These are phyloP conservation scores for Alfaro cultratus DNA, from an alignment of 2,797 vertebrate genomes.

Conservation along the genomic window DNA sequence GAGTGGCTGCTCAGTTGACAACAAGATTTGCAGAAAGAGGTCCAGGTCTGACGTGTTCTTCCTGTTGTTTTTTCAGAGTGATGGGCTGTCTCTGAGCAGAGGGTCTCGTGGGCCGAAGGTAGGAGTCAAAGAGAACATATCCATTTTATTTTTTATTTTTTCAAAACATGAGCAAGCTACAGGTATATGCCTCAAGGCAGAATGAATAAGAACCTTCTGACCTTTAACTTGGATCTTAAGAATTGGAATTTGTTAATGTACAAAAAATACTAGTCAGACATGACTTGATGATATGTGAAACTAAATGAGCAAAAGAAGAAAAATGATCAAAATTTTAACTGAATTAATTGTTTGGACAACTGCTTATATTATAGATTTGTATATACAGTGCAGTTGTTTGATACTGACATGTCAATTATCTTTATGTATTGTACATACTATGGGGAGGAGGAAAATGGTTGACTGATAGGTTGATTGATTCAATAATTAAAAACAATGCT, in stretches of 20 bases:
- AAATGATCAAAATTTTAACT: not conserved
- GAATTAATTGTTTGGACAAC: not conserved
- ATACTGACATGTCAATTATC: not conserved
- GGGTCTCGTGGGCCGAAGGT: slow-evolving; percentile 97
- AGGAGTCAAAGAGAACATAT: slow-evolving; percentile 39
- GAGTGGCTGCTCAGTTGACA: slow-evolving; percentile 27
- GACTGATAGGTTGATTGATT: not conserved
- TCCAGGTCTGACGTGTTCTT: slow-evolving; percentile 31
- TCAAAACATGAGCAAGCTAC: not conserved
- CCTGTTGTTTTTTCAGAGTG: slow-evolving; percentile 80
- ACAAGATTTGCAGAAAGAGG: slow-evolving; percentile 49
- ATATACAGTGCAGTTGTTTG: not conserved
- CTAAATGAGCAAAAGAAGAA: not conserved
- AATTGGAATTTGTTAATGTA: not conserved
- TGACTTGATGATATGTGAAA: not conserved
- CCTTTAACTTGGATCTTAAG: not conserved
- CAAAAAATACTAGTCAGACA: not conserved
- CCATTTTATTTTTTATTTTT: not conserved
- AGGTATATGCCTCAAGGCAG: not conserved
- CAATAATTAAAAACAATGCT: not conserved
- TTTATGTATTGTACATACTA: not conserved
- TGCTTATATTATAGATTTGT: not conserved
- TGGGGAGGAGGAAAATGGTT: not conserved
- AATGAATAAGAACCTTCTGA: not conserved
- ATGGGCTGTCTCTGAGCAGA: slow-evolving; percentile 79